Evolutionary conservation across 2,113 vertebrate genomes (phyloP).

Genomic region (Canis aureus): DNA sequence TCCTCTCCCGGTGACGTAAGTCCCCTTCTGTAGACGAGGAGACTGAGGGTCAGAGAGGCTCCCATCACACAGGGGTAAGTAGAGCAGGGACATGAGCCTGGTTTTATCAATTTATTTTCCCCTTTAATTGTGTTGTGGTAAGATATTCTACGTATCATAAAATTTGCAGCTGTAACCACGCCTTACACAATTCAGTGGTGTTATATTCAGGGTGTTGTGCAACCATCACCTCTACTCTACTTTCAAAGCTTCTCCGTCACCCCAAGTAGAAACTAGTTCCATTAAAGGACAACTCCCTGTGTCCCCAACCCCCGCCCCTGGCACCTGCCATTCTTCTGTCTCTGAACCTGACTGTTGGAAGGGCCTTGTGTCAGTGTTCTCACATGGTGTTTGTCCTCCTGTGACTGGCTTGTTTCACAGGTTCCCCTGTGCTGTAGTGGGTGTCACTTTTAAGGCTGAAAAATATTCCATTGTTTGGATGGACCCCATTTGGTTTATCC

Average conservation of each 20-base stretch:
- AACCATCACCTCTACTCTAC: neutral
- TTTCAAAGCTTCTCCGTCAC: fast-evolving
- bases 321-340: neutral
- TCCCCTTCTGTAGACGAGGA: neutral
- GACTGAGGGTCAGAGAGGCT: neutral
- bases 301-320: neutral
- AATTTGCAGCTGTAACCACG: neutral
- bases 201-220: fast-evolving
- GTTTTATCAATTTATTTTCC: neutral
- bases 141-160: neutral
- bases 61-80: neutral
- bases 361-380: no score
- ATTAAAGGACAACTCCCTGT: fast-evolving
- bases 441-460: neutral
- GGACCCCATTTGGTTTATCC: fast-evolving
- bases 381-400: fast-evolving
- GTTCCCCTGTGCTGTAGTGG: fast-evolving
- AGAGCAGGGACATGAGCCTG: neutral
- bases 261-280: neutral
- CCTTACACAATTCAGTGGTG: fast-evolving
- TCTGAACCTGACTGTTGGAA: neutral
- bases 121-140: neutral
- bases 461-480: fast-evolving
- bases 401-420: neutral
- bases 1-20: neutral